phyloP scores from a whole-genome alignment of 2,113 vertebrate genomes.

The Ivindomyrus marchei region DNA sequence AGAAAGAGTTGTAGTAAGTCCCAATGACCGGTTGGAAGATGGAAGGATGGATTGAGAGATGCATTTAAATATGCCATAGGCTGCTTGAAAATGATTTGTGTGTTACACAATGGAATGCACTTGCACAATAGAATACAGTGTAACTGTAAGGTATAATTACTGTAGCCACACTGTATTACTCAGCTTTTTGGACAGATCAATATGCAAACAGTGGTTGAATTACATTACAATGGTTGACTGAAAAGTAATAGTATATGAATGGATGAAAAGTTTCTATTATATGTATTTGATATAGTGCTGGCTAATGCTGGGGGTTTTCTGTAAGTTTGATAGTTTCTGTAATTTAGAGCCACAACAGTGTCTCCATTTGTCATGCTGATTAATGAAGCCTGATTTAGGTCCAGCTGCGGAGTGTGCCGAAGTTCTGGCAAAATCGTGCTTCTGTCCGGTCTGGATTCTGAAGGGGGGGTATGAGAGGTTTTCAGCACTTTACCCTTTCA shows the following conservation, averaged over 20 bases:
- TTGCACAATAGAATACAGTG: not conserved
- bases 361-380: not conserved
- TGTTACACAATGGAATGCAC: not conserved
- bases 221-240: not conserved
- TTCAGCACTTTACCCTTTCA: slow-evolving; percentile 64
- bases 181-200: not conserved
- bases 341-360: not conserved
- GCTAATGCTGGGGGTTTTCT: not conserved
- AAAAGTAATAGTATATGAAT: not conserved
- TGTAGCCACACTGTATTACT: not conserved
- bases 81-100: not conserved
- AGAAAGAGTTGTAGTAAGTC: not conserved
- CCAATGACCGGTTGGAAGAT: not conserved
- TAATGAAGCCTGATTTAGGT: slow-evolving; percentile 36
- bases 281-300: not conserved
- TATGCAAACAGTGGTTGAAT: not conserved
- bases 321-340: not conserved
- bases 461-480: slow-evolving; percentile 68
- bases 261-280: not conserved
- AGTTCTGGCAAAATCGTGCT: slow-evolving; percentile 45
- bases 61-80: not conserved
- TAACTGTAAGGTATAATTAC: not conserved
- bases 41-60: not conserved
- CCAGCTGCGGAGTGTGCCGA: slow-evolving; percentile 46
- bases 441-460: slow-evolving; percentile 55